Evolutionary conservation across 2,797 vertebrate genomes (phyloP).

Genomic region (Sphenopsis melanotis): DNA sequence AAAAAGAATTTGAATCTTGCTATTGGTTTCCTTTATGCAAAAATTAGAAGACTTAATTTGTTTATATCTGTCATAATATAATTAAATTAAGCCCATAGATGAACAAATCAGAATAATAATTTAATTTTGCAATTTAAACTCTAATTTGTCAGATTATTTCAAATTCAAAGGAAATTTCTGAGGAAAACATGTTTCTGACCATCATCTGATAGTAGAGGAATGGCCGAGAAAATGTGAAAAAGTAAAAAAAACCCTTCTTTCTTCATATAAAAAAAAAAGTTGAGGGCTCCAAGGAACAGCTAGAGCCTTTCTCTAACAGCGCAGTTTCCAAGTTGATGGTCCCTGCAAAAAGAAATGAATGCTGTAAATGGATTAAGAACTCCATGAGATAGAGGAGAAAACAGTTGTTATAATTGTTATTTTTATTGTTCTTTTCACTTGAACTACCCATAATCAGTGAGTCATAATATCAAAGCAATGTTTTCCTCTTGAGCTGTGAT

Average conservation of each 20-base stretch:
- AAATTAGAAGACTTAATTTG: constrained; percentile 44
- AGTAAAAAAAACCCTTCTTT: neutral
- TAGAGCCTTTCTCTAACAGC: neutral
- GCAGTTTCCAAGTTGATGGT: neutral
- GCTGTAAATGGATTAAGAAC: neutral
- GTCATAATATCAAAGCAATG: neutral
- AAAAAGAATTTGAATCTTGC: constrained; percentile 54
- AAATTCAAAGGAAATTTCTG: constrained; percentile 24
- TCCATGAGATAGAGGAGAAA: neutral
- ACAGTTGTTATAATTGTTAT: neutral
- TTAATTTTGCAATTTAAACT: constrained; percentile 58
- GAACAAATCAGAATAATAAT: constrained; percentile 60
- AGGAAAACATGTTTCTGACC: neutral
- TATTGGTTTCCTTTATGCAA: constrained; percentile 49
- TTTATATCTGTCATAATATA: constrained; percentile 56
- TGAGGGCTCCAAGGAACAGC: neutral
- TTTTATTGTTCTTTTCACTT: neutral
- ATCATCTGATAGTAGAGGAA: neutral
- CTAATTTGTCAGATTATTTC: constrained; percentile 29
- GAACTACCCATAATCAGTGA: neutral
- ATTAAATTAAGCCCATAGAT: constrained; percentile 50
- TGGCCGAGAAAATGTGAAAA: neutral
- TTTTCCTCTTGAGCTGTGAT: neutral
- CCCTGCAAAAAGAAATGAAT: neutral
- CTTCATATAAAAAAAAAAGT: neutral